phyloP scores from a whole-genome alignment of 1,140 invertebrate species.

The Dreissena polymorpha region DNA sequence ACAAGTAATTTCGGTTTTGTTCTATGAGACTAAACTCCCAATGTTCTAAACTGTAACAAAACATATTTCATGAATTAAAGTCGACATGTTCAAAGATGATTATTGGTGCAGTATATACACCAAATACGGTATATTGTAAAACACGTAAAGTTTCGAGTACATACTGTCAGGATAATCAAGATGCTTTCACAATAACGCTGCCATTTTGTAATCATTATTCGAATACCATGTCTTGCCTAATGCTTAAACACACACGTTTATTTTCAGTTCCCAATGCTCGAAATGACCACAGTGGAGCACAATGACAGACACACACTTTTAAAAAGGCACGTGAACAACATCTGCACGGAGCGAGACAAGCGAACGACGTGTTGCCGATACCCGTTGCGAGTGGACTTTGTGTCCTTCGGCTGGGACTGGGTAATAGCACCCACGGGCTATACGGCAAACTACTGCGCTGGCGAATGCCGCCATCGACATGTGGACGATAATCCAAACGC shows the following conservation, averaged over 20 bases:
- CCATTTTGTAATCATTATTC: no score
- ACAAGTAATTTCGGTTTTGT: no score
- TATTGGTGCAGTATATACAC: no score
- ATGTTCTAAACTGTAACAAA: no score
- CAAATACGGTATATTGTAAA: no score
- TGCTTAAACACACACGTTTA: neutral
- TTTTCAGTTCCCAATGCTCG: slow-evolving; percentile 86
- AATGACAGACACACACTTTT: slow-evolving; percentile 81
- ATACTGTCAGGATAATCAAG: no score
- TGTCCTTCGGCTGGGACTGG: slow-evolving; percentile 95
- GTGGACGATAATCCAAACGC: slow-evolving; percentile 89
- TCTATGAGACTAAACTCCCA: no score
- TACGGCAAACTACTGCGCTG: slow-evolving; percentile 70
- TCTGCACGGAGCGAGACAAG: slow-evolving; percentile 60
- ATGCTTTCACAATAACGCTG: no score
- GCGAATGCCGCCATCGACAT: slow-evolving; percentile 65
- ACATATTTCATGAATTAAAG: no score
- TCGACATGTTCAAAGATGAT: no score
- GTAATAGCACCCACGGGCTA: slow-evolving; percentile 89
- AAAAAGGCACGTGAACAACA: slow-evolving; percentile 67
- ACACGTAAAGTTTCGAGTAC: no score
- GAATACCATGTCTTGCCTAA: no score
- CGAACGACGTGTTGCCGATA: slow-evolving; percentile 89
- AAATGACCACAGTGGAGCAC: slow-evolving; percentile 88
- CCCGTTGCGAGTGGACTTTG: slow-evolving; percentile 94